Conservation (phyloP, 2,888 invertebrate species). For the Xanthorhoe spadicearia region DNA sequence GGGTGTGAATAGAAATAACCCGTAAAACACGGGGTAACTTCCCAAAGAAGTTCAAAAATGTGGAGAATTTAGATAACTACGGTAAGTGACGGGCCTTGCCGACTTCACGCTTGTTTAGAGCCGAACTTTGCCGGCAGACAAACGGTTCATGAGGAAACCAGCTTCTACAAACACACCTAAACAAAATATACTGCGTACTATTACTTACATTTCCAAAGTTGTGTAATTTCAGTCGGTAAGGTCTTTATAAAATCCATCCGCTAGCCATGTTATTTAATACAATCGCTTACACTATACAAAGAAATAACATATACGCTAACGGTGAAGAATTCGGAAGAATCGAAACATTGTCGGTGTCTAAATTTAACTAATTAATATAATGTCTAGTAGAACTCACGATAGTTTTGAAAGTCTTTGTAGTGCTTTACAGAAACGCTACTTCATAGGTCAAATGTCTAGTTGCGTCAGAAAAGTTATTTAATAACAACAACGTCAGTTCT, state of each 20-base stretch:
- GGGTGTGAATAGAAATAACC: conserved; percentile 4
- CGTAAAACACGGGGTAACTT: background rate
- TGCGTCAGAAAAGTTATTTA: conserved; percentile 35
- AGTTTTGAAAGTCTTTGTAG: background rate
- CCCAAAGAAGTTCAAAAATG: conserved; percentile 20
- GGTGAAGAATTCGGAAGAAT: no score
- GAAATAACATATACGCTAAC: no score
- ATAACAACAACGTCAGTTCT: conserved; percentile 42
- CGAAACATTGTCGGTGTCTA: no score
- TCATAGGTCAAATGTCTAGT: background rate
- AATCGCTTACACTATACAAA: no score
- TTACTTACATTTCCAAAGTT: no score
- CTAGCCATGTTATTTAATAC: no score
- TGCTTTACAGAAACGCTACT: background rate
- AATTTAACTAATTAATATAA: no score
- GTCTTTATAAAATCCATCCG: no score
- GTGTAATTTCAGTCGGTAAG: no score
- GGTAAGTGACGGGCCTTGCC: conserved; percentile 11
- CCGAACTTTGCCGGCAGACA: conserved; percentile 42
- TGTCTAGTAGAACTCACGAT: no score
- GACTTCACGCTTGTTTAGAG: conserved; percentile 29
- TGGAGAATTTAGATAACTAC: conserved; percentile 22
- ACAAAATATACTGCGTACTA: background rate
- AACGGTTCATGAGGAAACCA: conserved; percentile 26
- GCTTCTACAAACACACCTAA: background rate